Base-by-base conservation (phyloP, 2,888 invertebrate genomes). In the Cryptophagus acutangulus region DNA sequence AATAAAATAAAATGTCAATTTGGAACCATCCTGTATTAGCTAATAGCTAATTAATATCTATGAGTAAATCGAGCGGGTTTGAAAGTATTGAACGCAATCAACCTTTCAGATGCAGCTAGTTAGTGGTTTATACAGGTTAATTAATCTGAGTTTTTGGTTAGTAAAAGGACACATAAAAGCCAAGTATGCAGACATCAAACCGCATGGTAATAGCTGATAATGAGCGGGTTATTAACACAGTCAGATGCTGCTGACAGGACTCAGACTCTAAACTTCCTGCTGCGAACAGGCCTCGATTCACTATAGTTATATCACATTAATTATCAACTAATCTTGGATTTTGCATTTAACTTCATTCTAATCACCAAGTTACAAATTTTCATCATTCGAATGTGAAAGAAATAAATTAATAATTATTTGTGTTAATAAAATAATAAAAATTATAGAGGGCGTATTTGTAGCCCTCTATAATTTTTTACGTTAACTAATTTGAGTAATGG, bases 151-250 rank as follows among this genome's bases (percentile, higher is more conserved):
- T 63, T 63, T 62, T 62, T 62, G 62, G 63, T 62, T 61, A 59
- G 61, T 63, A 61, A 61, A 58, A 52, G 58, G 55, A 52, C 55
- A 57, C 58, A 61, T 59, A 62, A 61, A 61, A 58, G 62, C 55
- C 51, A 51, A 38, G 52, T 54, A 55, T 53, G 52, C 56, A 58
- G 54, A 59, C 55, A 59, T 61, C 62, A 57, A 61, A 52, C 57
- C 55, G 53, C 62, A 61, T 61, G 61, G 62, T 63, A 62, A 64
- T 61, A 60, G 58, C n/a, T n/a, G n/a, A 61, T 65, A 65, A 65
- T 63, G 62, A 63, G 64, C 59, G 61, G 62, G 62, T 62, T 63
- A 64, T 64, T 65, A 65, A 58, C 54, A 57, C 48, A 54, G 54
- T 50, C 64, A 62, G 60, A 55, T 64, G 64, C 52, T 39, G 48